These are phyloP conservation scores for Alviniconcha strummeri DNA, from an alignment of 2,888 invertebrate species.

Conservation along the genomic window DNA sequence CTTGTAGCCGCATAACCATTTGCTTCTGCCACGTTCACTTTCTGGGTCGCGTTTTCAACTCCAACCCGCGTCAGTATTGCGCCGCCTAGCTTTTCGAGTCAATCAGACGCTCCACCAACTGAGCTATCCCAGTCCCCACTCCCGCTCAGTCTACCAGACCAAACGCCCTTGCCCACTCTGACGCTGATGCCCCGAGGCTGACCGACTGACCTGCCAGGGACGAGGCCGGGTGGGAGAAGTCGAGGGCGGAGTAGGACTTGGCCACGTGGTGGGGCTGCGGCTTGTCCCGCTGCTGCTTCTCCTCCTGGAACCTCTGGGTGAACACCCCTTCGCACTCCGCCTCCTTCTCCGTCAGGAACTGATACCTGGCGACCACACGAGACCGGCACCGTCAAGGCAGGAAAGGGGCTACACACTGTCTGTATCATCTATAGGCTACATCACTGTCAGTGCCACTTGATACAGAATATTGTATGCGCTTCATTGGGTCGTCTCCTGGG, in stretches of 20 bases:
- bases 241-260: constrained; percentile 53
- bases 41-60: no score
- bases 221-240: constrained; percentile 19
- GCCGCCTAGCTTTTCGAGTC: no score
- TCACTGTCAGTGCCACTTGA: no score
- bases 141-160: background rate
- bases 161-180: background rate
- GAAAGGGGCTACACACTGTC: no score
- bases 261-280: constrained; percentile 33
- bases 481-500: no score
- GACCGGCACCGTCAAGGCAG: no score
- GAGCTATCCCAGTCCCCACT: background rate
- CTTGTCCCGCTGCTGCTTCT: constrained; percentile 24
- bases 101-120: background rate
- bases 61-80: no score
- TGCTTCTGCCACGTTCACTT: no score
- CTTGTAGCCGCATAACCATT: no score
- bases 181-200: background rate
- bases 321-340: constrained; percentile 57
- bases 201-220: constrained; percentile 9
- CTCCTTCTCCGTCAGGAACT: constrained; percentile 66
- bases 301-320: constrained; percentile 50
- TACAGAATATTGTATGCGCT: no score
- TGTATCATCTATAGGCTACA: no score
- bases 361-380: constrained; percentile 41